Evolutionary conservation across 2,888 invertebrate genomes (phyloP), one percentile per base, ranked within the genome.

Genomic region (Ophion ventricosus): DNA sequence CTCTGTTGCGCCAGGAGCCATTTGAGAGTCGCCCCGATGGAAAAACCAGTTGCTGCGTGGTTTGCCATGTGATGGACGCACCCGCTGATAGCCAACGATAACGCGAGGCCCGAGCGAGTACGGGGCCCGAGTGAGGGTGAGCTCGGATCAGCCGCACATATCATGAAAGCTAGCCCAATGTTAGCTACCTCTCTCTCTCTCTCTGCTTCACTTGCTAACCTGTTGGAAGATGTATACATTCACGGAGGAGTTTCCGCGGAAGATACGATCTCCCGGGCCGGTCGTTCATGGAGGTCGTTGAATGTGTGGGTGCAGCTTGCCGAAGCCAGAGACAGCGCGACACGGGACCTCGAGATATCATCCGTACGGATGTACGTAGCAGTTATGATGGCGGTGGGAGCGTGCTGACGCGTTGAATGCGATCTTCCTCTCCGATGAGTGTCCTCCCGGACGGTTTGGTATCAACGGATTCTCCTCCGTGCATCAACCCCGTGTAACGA

Each of bases 1-100:
- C 73, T 40, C 76, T 59, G 35, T 25, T 23, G 57, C 72, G 80
- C 80, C 76, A 66, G 72, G 25, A 77, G 83, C 77, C 63, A 77
- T 84, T 84, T 77, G 61, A 56, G 29, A 77, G 61, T 77, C 76
- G 70, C 59, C 76, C 20, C 23, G 67, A 80, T 69, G 57, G 80
- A 80, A 82, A 82, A 84, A 86, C 86, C 82, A 86, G 86, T 82
- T 84, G 80, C 83, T 84, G 80, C 66, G 80, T 64, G 80, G 84
- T 84, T 86, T 77, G 77, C 64, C 64, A 59, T 70, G 74, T 75
- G 86, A 86, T 80, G 82, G 66, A 82, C 77, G 69, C 77, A 76
- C 64, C 79, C 80, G 80, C 77, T 74, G 84, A 84, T 82, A 86
- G 77, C 26, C 77, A 66, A 63, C 64, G 82, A 86, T 86, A 86